Conservation (phyloP, 2,113 vertebrate genomes). For the Beaufortia kweichowensis region DNA sequence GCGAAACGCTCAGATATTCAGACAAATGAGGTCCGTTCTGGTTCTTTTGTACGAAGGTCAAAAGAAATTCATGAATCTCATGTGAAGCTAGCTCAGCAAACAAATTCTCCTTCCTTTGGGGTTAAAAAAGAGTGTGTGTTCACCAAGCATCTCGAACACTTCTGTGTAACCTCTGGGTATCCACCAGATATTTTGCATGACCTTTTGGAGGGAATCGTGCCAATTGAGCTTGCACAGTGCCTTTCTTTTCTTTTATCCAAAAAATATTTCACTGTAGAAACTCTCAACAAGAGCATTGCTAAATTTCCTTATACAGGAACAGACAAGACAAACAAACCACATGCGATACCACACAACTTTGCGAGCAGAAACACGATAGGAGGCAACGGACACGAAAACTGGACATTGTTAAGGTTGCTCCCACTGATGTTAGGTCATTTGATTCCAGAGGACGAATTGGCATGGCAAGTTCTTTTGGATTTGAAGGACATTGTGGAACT, state of each 20-base stretch:
- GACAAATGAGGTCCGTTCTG: background rate
- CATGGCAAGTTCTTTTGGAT: conserved; percentile 32
- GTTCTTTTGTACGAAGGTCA: background rate
- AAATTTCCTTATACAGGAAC: conserved; percentile 47
- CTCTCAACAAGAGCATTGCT: conserved; percentile 26
- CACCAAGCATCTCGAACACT: background rate
- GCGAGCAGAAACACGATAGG: background rate
- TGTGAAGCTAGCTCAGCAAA: background rate
- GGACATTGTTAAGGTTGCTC: conserved; percentile 17
- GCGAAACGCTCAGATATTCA: conserved; percentile 4
- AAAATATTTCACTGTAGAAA: conserved; percentile 34
- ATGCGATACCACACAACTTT: background rate
- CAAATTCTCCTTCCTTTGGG: background rate
- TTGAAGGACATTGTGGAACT: conserved; percentile 47
- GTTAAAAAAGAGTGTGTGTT: conserved; percentile 6
- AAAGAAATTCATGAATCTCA: background rate
- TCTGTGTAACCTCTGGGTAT: conserved; percentile 24
- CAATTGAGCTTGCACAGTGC: conserved; percentile 41
- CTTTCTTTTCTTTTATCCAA: conserved; percentile 23
- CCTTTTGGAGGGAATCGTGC: conserved; percentile 28
- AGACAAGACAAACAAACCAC: conserved; percentile 35
- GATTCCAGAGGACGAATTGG: conserved; percentile 23
- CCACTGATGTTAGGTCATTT: conserved; percentile 16
- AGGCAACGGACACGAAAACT: conserved; percentile 41
- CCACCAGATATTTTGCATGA: conserved; percentile 25